A percentile compares a stretch with the other conserved stretches of the same genome.
Evolutionary conservation across 2,797 vertebrate genomes (phyloP).

Genomic region (Malacoraja senta): DNA sequence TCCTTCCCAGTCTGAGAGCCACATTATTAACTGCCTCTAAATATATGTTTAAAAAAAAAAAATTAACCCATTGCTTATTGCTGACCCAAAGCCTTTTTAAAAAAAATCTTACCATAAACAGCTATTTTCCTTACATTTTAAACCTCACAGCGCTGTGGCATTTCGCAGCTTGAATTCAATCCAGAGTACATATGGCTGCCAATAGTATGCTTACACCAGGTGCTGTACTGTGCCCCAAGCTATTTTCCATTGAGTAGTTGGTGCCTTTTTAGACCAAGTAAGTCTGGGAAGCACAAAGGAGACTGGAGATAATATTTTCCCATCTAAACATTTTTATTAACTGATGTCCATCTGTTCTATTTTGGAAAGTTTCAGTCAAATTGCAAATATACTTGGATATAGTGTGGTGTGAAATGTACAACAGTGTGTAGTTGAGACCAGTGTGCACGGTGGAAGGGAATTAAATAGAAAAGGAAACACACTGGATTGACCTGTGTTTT

Average conservation of each 20-base stretch:
- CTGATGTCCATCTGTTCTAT: neutral
- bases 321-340: neutral
- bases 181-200: slow-evolving; percentile 26
- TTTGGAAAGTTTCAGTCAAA: neutral
- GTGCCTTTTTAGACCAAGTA: slow-evolving; percentile 24
- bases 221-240: slow-evolving; percentile 5
- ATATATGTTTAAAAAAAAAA: no score
- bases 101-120: neutral
- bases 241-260: slow-evolving; percentile 29
- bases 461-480: neutral
- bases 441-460: neutral
- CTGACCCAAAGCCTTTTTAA: neutral
- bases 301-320: slow-evolving; percentile 20
- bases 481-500: neutral
- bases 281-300: slow-evolving; percentile 33
- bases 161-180: slow-evolving; percentile 25
- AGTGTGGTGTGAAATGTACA: neutral
- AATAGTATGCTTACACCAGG: slow-evolving; percentile 34
- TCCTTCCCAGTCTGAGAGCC: neutral
- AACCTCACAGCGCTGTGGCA: neutral
- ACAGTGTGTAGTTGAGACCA: neutral
- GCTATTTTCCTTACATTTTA: neutral
- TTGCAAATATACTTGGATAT: neutral
- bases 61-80: neutral
- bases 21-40: neutral